Percentiles rank a stretch among this genome's conserved stretches.
These are phyloP conservation scores for Venustaconcha ellipsiformis DNA, from an alignment of 1,140 invertebrate genomes.

Conservation along the genomic window DNA sequence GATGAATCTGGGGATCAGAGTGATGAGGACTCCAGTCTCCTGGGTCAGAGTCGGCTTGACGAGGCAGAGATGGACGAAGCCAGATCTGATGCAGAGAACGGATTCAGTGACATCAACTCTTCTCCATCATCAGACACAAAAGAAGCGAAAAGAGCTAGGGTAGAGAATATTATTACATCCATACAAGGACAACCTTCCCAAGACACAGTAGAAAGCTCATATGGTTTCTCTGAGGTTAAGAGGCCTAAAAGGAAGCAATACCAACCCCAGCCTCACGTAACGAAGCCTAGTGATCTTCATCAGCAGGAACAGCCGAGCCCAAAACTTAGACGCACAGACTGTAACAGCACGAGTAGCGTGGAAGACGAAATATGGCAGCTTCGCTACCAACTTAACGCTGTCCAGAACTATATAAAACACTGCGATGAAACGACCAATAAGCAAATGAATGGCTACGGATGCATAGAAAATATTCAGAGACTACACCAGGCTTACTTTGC, in stretches of 20 bases:
- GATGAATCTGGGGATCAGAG: slow-evolving; percentile 37
- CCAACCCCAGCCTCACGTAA: slow-evolving; percentile 92
- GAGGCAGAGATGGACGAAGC: slow-evolving; percentile 35
- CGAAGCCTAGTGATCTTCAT: slow-evolving; percentile 10
- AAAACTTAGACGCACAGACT: slow-evolving; percentile 74
- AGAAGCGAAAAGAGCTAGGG: slow-evolving; percentile 89
- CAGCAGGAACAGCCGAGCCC: slow-evolving; percentile 54
- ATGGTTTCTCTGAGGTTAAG: slow-evolving; percentile 75
- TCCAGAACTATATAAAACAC: slow-evolving; percentile 90
- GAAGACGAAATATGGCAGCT: slow-evolving; percentile 87
- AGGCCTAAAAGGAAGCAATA: slow-evolving; percentile 96
- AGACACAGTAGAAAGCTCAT: slow-evolving; percentile 49
- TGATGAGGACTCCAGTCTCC: slow-evolving; percentile 34
- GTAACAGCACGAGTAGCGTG: slow-evolving; percentile 77
- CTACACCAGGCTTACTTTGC: slow-evolving; percentile 31
- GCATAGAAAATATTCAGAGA: slow-evolving; percentile 34
- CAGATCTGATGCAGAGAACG: slow-evolving; percentile 49
- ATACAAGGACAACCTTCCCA: slow-evolving; percentile 85
- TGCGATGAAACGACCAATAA: slow-evolving; percentile 77
- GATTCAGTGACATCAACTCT: slow-evolving; percentile 30
- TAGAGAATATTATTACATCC: slow-evolving; percentile 93
- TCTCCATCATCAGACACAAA: slow-evolving; percentile 47
- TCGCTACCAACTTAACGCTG: slow-evolving; percentile 89
- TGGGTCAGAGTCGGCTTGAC: slow-evolving; percentile 24
- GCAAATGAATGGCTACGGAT: slow-evolving; percentile 29